Evolutionary conservation across 2,797 vertebrate genomes (phyloP), one percentile per base, ranked within the genome.

Genomic region (Rhinella marina): DNA sequence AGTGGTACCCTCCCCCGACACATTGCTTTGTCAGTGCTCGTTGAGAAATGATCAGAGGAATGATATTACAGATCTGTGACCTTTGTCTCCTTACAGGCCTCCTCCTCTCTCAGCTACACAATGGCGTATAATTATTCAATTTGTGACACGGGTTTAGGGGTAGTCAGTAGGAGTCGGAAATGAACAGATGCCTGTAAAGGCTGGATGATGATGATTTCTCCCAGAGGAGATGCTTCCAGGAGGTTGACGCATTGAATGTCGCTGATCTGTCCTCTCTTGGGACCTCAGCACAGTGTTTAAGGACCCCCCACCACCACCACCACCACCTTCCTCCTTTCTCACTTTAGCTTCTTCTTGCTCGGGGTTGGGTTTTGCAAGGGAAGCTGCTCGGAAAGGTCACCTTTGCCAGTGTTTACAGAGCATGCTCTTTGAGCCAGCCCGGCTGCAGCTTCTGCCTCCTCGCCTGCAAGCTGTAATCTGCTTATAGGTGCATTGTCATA

Each of bases 401-500:
- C 84, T 92, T 87, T 81, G 68, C 86, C 10, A 14, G 41, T 0
- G 0, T 90, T 91, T 90, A 81, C 25, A 0, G 88, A 93, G 90
- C 41, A 0, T 68, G 79, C 82, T 91, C 89, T 87, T 86, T 81
- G 48, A 91, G 90, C 87, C 90, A 87, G n/a, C 21, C 0, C 0
- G 81, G 64, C 87, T 76, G 77, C 90, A 57, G 92, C 89, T 90
- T 90, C 90, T 90, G 79, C 77, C 54, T 1, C 90, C 94, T 81
- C 93, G 93, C 92, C 89, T 91, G 88, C 92, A 61, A 73, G 87
- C 89, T 73, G 89, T 91, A 70, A 89, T 91, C 92, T 92, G 93
- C 93, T 93, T 91, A 89, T 90, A 87, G 94, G 92, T 90, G 81
- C 80, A 90, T 94, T 91, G 17, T 95, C 93, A 93, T 96, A 94